phyloP scores from a whole-genome alignment of 2,797 vertebrate species.

The Alosa sapidissima region DNA sequence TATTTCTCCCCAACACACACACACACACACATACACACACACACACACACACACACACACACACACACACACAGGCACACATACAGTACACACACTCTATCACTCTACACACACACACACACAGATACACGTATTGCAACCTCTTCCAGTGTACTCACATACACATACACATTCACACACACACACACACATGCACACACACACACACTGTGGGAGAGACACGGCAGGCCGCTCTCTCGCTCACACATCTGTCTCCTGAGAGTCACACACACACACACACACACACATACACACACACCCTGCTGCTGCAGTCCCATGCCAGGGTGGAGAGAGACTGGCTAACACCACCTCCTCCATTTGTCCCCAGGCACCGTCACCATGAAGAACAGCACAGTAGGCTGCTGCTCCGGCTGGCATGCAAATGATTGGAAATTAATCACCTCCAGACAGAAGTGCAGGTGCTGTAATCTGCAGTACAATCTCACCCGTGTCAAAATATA shows the following conservation, averaged over 20 bases:
- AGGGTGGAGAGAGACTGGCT: neutral
- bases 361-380: neutral
- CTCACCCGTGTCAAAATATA: neutral
- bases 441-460: neutral
- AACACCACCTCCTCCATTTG: neutral
- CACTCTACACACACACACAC: neutral
- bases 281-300: neutral
- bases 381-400: neutral
- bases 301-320: neutral
- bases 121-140: neutral
- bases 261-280: neutral
- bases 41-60: neutral
- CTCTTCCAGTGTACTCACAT: neutral
- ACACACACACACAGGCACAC: neutral
- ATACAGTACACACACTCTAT: neutral
- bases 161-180: neutral
- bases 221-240: neutral
- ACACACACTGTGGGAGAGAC: neutral
- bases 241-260: neutral
- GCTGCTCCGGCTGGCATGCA: neutral
- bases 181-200: neutral
- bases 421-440: neutral
- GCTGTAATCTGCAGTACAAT: neutral
- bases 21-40: neutral
- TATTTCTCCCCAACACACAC: conserved; percentile 44